phyloP scores from a whole-genome alignment of 2,113 vertebrate species.

The Sinocyclocheilus grahami region DNA sequence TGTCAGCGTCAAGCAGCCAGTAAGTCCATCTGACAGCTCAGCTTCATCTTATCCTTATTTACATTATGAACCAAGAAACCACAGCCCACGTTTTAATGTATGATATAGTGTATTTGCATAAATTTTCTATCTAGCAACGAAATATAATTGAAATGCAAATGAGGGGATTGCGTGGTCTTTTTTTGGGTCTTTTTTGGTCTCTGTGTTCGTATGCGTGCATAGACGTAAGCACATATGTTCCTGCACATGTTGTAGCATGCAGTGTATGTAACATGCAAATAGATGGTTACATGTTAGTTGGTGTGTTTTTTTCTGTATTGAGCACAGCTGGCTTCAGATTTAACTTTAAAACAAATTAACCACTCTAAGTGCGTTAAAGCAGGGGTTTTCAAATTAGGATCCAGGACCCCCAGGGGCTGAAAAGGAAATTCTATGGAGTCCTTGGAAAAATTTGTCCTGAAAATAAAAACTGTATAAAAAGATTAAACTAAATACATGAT shows the following conservation, averaged over 20 bases:
- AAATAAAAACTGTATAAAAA: too few species aligned
- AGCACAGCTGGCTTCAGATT: not conserved
- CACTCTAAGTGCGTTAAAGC: not conserved
- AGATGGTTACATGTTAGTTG: not conserved
- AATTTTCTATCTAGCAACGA: constrained; percentile 22
- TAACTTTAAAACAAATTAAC: not conserved
- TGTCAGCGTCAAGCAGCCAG: constrained; percentile 12
- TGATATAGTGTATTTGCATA: constrained; percentile 28
- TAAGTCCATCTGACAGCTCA: constrained; percentile 16
- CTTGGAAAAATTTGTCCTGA: too few species aligned
- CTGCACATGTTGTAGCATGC: not conserved
- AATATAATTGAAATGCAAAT: constrained; percentile 47
- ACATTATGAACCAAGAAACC: not conserved
- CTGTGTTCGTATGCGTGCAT: not conserved
- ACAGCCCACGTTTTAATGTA: not conserved
- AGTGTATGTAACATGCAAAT: constrained; percentile 10
- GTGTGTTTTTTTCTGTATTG: not conserved
- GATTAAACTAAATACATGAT: too few species aligned
- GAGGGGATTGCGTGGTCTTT: not conserved
- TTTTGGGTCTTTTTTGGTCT: not conserved
- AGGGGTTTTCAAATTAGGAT: not conserved
- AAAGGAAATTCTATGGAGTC: not conserved
- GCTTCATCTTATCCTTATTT: not conserved
- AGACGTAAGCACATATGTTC: not conserved
- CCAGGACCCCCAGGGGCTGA: not conserved